Evolutionary conservation across 1,140 invertebrate species (phyloP).

Genomic region (Charaxes varanes): DNA sequence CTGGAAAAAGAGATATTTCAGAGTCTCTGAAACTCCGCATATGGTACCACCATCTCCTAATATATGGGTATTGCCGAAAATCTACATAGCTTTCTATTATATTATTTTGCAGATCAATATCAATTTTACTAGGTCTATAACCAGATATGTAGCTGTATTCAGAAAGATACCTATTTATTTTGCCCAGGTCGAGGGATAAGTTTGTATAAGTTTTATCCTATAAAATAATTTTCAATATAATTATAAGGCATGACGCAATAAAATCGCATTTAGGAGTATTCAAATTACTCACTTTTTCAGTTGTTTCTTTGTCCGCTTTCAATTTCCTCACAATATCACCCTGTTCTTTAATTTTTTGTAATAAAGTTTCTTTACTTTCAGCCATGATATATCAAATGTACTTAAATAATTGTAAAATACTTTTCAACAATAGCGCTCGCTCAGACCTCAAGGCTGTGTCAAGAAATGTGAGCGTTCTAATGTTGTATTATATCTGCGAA

Average conservation of each 20-base stretch:
- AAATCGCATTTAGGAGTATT: constrained; percentile 2
- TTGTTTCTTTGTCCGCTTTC: constrained; percentile 85
- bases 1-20: constrained; percentile 67
- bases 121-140: constrained; percentile 71
- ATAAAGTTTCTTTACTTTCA: constrained; percentile 68
- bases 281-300: constrained; percentile 77
- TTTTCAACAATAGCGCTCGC: constrained; percentile 10
- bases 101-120: constrained; percentile 67
- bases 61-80: constrained; percentile 59
- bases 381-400: constrained; percentile 36
- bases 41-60: constrained; percentile 77
- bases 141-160: constrained; percentile 75
- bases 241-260: constrained; percentile 32
- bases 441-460: constrained; percentile 32
- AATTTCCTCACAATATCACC: constrained; percentile 87
- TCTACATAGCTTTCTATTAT: constrained; percentile 46
- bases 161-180: constrained; percentile 61
- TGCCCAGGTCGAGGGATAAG: constrained; percentile 35
- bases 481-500: constrained; percentile 23
- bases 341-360: constrained; percentile 85
- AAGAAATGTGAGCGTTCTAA: constrained; percentile 31
- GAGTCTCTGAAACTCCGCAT: constrained; percentile 74
- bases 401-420: constrained; percentile 13
- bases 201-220: constrained; percentile 37
- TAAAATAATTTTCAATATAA: constrained; percentile 37